These are phyloP conservation scores for Tachuris rubrigastra DNA, from an alignment of 2,113 vertebrate species.

Conservation along the genomic window DNA sequence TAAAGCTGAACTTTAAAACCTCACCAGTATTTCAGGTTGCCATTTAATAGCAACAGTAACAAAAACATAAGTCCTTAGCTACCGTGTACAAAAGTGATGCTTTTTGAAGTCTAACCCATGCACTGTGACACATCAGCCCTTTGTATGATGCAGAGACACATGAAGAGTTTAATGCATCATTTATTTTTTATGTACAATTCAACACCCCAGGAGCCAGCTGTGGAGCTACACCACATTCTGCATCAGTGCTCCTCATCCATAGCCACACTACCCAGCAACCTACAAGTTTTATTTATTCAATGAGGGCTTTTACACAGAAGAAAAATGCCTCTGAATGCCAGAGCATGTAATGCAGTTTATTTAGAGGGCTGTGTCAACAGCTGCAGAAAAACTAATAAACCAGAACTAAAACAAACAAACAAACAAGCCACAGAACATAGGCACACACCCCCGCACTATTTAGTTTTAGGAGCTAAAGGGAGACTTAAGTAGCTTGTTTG, in stretches of 20 bases:
- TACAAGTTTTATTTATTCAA: not conserved
- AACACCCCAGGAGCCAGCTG: not conserved
- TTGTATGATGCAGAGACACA: not conserved
- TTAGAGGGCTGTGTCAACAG: not conserved
- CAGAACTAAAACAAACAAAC: not conserved
- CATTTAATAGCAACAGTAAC: not conserved
- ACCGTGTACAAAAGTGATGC: not conserved
- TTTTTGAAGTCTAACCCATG: not conserved
- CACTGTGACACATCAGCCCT: not conserved
- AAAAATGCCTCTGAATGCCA: not conserved
- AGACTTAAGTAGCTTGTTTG: not conserved
- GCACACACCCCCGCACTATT: fast-evolving
- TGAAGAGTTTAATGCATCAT: fast-evolving
- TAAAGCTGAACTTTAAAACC: not conserved
- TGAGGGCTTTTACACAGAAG: not conserved
- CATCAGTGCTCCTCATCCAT: fast-evolving
- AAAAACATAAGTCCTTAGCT: not conserved
- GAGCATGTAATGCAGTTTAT: not conserved
- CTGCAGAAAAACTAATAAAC: not conserved
- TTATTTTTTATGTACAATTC: not conserved
- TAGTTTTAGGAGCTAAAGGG: not conserved
- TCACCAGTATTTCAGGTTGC: not conserved
- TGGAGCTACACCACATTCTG: not conserved
- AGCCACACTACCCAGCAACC: fast-evolving
- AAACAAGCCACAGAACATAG: not conserved